Base-by-base conservation (phyloP, 2,113 vertebrate genomes). In the Tonatia bakeri region DNA sequence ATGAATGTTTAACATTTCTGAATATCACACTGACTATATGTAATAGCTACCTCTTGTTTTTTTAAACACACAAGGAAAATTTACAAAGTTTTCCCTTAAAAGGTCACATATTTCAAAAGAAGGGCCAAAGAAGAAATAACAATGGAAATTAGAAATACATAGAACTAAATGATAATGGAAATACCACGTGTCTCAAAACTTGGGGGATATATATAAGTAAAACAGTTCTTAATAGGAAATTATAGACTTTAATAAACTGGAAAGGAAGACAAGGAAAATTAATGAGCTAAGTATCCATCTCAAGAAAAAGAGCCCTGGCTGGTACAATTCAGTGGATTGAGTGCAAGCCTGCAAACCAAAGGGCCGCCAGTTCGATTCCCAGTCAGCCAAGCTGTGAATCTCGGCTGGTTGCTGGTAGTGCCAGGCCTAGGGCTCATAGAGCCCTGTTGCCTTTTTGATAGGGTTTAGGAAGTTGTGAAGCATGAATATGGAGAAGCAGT, bases 81-180 rank as follows among this genome's bases (percentile, higher is more conserved):
- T 56, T 88, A 84, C 4, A 92, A 43, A 77, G 70, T 79, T 88
- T 77, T 64, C 79, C 69, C 52, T 64, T 72, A 45, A 2, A 88
- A 85, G 45, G 17, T 28, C 64, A 92, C 26, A 75, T 64, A 70
- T 92, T 89, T 94, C n/a, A 80, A 94, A 84, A 92, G 47, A 87
- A 75, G 31, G 43, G 40, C 61, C 67, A 75, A 82, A 91, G 50
- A 75, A 94, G 45, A 93, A 84, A 79, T 80, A 70, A n/a, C 76
- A 47, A 54, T 67, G 14, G 67, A 76, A 82, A 76, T 70, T 87
- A 69, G 64, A 90, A 85, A 56, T 86, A 77, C 65, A 85, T 90
- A 73, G 13, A 86, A 81, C 40, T 70, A 69, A 94, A 76, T 91
- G 52, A 47, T 56, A 56, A 67, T 52, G 61, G 43, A 91, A 94